These are phyloP conservation scores for Cataglyphis livida DNA, from an alignment of 2,888 invertebrate genomes.

Conservation along the genomic window DNA sequence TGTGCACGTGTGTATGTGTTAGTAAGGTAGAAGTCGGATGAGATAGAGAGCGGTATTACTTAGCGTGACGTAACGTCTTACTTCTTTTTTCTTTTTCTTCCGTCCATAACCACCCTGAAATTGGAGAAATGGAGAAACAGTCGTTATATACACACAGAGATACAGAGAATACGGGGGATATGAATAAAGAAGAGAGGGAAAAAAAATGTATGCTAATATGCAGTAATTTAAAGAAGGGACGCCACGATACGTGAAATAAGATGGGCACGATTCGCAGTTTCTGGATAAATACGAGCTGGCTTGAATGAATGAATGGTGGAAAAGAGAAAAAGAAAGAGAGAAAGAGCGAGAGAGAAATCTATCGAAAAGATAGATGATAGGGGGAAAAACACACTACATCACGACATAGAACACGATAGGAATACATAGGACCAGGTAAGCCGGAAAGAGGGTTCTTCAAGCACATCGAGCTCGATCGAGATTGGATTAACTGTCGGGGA, in stretches of 20 bases:
- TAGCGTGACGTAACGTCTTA: conserved; percentile 90
- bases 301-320: not conserved
- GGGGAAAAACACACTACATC: conserved; percentile 43
- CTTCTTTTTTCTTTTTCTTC: conserved; percentile 99
- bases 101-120: conserved; percentile 97
- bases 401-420: conserved; percentile 53
- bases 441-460: conserved; percentile 62
- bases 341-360: conserved; percentile 49
- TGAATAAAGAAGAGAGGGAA: conserved; percentile 19
- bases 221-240: conserved; percentile 16
- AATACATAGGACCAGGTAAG: conserved; percentile 57
- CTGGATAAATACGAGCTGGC: conserved; percentile 2
- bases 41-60: conserved; percentile 80
- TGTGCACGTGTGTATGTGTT: conserved; percentile 14
- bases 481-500: conserved; percentile 39
- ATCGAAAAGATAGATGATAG: conserved; percentile 16
- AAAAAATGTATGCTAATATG: conserved; percentile 25
- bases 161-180: conserved; percentile 72
- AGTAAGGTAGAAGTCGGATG: conserved; percentile 63
- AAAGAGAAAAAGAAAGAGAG: conserved; percentile 25
- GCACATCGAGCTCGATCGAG: conserved; percentile 70
- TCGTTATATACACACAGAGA: conserved; percentile 84
- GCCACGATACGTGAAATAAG: conserved; percentile 21
- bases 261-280: conserved; percentile 10
- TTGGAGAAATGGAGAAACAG: conserved; percentile 86